A percentile compares a stretch with the other conserved stretches of the same genome.
Conservation (phyloP, 2,113 vertebrate genomes). For the Charadrius vociferus region DNA sequence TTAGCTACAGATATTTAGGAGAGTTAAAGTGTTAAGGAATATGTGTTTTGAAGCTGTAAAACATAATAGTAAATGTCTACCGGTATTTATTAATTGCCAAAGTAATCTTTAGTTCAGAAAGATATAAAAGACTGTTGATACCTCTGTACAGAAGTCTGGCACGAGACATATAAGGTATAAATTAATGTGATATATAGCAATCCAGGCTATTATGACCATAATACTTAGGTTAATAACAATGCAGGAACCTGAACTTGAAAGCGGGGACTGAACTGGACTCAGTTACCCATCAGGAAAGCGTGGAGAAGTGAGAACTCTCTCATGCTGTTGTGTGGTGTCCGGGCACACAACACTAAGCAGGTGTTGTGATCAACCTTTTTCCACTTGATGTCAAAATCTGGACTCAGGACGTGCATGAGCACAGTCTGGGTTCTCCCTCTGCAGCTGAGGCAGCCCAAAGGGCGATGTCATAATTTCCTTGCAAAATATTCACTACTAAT, state of each 20-base stretch:
- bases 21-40: neutral
- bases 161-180: neutral
- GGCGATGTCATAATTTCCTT: neutral
- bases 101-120: constrained; percentile 5
- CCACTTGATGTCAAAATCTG: neutral
- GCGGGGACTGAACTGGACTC: neutral
- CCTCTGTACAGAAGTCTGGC: neutral
- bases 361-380: neutral
- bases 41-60: constrained; percentile 7
- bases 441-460: neutral
- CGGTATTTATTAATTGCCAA: neutral
- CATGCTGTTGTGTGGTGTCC: neutral
- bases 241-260: neutral
- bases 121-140: neutral
- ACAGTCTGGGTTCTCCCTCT: neutral
- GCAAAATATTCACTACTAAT: neutral
- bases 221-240: neutral
- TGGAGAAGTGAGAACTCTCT: neutral
- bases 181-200: neutral
- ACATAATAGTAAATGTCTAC: neutral
- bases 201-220: neutral
- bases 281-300: neutral
- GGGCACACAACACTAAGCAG: neutral
- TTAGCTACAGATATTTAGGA: neutral
- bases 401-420: neutral